These are phyloP conservation scores for Ariopsis seemanni DNA, from an alignment of 2,113 vertebrate genomes.

Conservation along the genomic window DNA sequence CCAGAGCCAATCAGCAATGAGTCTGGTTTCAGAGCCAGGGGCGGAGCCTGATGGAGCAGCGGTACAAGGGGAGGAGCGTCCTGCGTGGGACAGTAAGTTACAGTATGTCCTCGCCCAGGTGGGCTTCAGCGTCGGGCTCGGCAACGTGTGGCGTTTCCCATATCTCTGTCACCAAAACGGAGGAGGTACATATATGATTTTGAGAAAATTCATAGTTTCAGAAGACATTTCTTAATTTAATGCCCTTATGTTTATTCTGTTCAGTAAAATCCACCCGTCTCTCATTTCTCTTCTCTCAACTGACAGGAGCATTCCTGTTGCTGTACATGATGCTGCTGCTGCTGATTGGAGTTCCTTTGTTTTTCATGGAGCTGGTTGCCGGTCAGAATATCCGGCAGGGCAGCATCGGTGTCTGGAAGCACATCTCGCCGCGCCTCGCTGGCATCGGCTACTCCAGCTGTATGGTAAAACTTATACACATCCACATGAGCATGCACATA, in stretches of 20 bases:
- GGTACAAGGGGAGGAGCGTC: constrained; percentile 64
- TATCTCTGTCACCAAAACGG: constrained; percentile 98
- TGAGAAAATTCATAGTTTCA: neutral
- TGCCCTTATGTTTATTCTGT: neutral
- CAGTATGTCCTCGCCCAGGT: constrained; percentile 97
- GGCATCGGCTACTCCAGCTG: constrained; percentile 83
- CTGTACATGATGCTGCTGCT: constrained; percentile 74
- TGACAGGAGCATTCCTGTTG: constrained; percentile 73
- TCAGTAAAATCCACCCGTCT: neutral
- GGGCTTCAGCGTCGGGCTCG: constrained; percentile 94
- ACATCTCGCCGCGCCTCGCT: constrained; percentile 75
- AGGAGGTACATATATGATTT: constrained; percentile 77
- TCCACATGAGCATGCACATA: neutral
- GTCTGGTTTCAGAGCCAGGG: constrained; percentile 48
- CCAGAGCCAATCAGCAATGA: constrained; percentile 59
- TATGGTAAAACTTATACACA: constrained; percentile 63
- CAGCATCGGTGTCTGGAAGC: constrained; percentile 79
- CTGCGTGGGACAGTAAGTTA: constrained; percentile 94
- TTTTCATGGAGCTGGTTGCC: constrained; percentile 83
- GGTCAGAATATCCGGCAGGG: constrained; percentile 79
- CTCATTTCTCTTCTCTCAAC: neutral
- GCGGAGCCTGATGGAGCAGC: neutral
- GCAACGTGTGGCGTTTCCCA: constrained; percentile 97
- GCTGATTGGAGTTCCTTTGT: constrained; percentile 74
- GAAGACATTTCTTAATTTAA: neutral